These are phyloP conservation scores for human (Homo sapiens) DNA, from an alignment of 2,113 vertebrate species.

Conservation along the genomic window GRCh38 chr7:38221501-38222000, in stretches of 20 bases:
- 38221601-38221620: not conserved
- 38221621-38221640: not conserved
- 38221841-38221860: not conserved
- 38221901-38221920: not conserved
- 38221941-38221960: accelerated
- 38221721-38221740: not conserved
- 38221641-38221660: not conserved
- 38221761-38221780: not conserved
- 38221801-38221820: not conserved
- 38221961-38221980: not conserved
- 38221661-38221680: not conserved
- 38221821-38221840: not conserved
- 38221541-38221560: not conserved
- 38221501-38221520: not conserved
- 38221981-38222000: too few relatives aligned
- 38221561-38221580: too few relatives aligned
- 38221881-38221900: not conserved
- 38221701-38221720: not conserved
- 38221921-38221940: not conserved
- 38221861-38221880: not conserved
- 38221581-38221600: not conserved
- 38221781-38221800: not conserved
- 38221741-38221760: not conserved
- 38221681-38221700: not conserved
- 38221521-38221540: not conserved